Evolutionary conservation across 2,888 invertebrate species (phyloP).

Genomic region (Spilarctia lutea): DNA sequence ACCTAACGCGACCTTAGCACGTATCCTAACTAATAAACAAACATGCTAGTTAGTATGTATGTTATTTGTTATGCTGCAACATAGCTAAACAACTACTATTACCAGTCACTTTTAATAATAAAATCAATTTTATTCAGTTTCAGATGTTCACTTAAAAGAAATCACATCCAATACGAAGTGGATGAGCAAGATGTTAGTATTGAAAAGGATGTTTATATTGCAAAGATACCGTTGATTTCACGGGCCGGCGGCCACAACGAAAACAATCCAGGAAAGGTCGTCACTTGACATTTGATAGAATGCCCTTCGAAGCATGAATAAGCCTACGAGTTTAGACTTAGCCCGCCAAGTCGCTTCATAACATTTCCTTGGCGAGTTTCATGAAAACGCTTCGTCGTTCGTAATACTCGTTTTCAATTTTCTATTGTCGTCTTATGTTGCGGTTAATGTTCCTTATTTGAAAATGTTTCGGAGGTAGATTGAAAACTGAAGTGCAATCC

Average conservation of each 20-base stretch:
- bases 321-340: slow-evolving; percentile 57
- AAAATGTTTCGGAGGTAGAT: slow-evolving; percentile 20
- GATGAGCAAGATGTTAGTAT: slow-evolving; percentile 62
- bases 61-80: too few species aligned
- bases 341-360: slow-evolving; percentile 49
- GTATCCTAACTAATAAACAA: too few species aligned
- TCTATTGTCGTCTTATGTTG: slow-evolving; percentile 37
- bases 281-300: slow-evolving; percentile 81
- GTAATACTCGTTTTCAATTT: slow-evolving; percentile 46
- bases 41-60: too few species aligned
- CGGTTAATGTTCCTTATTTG: slow-evolving; percentile 25
- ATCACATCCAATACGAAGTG: slow-evolving; percentile 45
- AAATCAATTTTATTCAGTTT: not conserved
- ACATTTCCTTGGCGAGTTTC: slow-evolving; percentile 44
- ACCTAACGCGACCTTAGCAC: too few species aligned
- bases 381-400: slow-evolving; percentile 44
- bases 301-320: slow-evolving; percentile 75
- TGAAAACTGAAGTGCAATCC: slow-evolving; percentile 17
- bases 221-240: slow-evolving; percentile 71
- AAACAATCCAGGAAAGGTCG: slow-evolving; percentile 72
- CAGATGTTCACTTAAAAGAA: slow-evolving; percentile 36
- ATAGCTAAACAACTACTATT: too few species aligned
- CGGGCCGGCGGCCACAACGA: slow-evolving; percentile 68
- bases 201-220: slow-evolving; percentile 68
- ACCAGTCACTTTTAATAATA: not conserved